These are phyloP conservation scores for Pseudomyrmex pallidus DNA, from an alignment of 1,140 invertebrate species.

Conservation along the genomic window DNA sequence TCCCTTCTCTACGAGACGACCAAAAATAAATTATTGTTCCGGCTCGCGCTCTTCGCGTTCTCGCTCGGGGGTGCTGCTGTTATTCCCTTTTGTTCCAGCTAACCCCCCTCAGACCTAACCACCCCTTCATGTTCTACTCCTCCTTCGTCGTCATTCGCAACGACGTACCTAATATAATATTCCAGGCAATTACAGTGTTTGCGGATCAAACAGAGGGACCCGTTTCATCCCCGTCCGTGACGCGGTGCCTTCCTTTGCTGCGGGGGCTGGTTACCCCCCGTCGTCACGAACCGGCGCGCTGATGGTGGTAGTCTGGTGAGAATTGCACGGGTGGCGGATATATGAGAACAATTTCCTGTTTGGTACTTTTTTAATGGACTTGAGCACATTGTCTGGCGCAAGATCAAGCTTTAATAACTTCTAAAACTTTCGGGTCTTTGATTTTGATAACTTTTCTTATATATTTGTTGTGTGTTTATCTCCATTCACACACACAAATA, in stretches of 20 bases:
- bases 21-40: slow-evolving; percentile 77
- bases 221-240: slow-evolving; percentile 74
- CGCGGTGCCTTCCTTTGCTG: slow-evolving; percentile 53
- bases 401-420: not conserved
- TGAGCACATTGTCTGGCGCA: not conserved
- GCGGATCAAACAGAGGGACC: slow-evolving; percentile 85
- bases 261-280: slow-evolving; percentile 42
- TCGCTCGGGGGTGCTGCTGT: slow-evolving; percentile 56
- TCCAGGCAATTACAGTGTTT: slow-evolving; percentile 85
- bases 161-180: slow-evolving; percentile 84
- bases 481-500: no score
- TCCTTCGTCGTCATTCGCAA: slow-evolving; percentile 72
- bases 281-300: slow-evolving; percentile 7
- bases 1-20: slow-evolving; percentile 54
- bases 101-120: slow-evolving; percentile 47
- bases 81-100: slow-evolving; percentile 51
- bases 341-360: slow-evolving; percentile 38
- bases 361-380: slow-evolving; percentile 27
- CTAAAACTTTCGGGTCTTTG: not conserved
- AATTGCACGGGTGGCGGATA: slow-evolving; percentile 76
- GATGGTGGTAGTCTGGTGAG: slow-evolving; percentile 68
- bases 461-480: no score
- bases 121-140: slow-evolving; percentile 51
- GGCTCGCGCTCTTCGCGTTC: slow-evolving; percentile 36
- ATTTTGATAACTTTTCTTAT: not conserved